Percentiles rank a stretch among this genome's conserved stretches.
These are phyloP conservation scores for Hydrotaea cyrtoneurina DNA, from an alignment of 2,888 invertebrate species.

Conservation along the genomic window DNA sequence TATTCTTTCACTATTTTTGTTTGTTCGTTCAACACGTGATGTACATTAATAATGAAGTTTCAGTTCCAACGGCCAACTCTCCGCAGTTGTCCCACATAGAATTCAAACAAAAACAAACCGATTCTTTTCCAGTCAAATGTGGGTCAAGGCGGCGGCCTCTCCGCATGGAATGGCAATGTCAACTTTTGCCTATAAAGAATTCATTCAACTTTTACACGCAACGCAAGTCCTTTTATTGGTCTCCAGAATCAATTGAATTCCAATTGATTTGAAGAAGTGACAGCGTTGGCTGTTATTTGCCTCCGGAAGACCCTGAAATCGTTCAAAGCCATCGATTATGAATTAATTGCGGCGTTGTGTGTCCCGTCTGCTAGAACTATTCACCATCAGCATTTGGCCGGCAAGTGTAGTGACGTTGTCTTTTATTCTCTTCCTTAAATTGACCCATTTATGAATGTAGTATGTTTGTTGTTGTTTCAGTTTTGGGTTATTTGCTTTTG, in stretches of 20 bases:
- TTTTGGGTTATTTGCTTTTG: not conserved
- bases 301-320: conserved; percentile 32
- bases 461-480: not conserved
- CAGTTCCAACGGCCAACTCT: not conserved
- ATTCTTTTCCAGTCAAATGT: not conserved
- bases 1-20: not conserved
- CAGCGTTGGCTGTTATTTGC: not conserved
- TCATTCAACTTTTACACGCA: not conserved
- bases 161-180: not conserved
- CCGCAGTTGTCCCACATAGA: not conserved
- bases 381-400: too few relatives aligned
- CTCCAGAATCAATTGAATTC: conserved; percentile 19
- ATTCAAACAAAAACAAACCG: not conserved
- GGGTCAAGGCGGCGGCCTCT: not conserved
- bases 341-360: not conserved
- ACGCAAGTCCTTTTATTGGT: conserved; percentile 18
- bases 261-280: conserved; percentile 16
- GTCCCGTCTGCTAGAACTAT: not conserved
- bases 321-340: conserved; percentile 7
- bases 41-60: not conserved
- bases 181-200: not conserved
- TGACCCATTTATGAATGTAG: conserved; percentile 18
- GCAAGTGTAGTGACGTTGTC: not conserved
- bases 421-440: conserved; percentile 19
- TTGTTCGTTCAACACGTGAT: conserved; percentile 37